Percentiles rank a stretch among this genome's conserved stretches.
phyloP scores from a whole-genome alignment of 2,888 invertebrate species.

The Rhingia rostrata region DNA sequence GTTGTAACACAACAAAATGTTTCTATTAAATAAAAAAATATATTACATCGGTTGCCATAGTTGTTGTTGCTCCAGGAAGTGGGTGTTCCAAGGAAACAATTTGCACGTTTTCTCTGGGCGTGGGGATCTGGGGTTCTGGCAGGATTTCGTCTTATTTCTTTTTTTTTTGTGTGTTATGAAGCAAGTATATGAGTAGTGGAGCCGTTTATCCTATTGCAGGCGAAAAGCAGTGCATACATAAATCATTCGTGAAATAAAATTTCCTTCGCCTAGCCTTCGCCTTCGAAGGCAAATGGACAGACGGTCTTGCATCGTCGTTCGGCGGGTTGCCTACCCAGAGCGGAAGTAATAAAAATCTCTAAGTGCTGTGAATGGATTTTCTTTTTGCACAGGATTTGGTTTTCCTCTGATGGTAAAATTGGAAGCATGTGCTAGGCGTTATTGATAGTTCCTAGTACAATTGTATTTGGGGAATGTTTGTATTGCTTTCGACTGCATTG shows the following conservation, averaged over 20 bases:
- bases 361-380: conserved; percentile 58
- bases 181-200: conserved; percentile 48
- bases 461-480: background rate
- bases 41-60: conserved; percentile 32
- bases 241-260: conserved; percentile 66
- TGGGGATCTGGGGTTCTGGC: conserved; percentile 24
- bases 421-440: conserved; percentile 27
- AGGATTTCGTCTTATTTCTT: background rate
- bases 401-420: conserved; percentile 21
- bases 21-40: conserved; percentile 43
- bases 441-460: conserved; percentile 27
- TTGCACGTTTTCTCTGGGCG: conserved; percentile 5
- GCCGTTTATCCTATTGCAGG: conserved; percentile 61
- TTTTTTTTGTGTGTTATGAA: background rate
- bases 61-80: background rate
- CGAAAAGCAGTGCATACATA: conserved; percentile 40
- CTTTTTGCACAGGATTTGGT: background rate
- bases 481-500: conserved; percentile 20
- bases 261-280: conserved; percentile 46
- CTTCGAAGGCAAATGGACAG: conserved; percentile 39
- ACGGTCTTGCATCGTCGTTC: conserved; percentile 31
- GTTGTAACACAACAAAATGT: conserved; percentile 24
- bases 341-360: conserved; percentile 67
- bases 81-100: background rate
- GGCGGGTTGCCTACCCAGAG: background rate